Conservation (phyloP, 1,140 invertebrate species). For the Micrasema longulum region DNA sequence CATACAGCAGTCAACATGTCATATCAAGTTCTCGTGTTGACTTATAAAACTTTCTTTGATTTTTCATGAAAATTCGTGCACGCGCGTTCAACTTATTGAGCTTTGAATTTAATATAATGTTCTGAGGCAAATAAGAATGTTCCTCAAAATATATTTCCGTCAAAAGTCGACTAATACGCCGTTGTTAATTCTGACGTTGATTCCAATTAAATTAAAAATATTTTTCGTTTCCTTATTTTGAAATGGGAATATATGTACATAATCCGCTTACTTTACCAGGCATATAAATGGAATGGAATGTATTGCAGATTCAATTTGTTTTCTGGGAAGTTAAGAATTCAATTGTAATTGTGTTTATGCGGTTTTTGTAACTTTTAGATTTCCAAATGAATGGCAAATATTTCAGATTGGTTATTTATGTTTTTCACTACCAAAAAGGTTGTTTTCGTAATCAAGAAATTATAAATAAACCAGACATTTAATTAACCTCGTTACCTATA, state of each 20-base stretch:
- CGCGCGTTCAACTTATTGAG: too few species aligned
- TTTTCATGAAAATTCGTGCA: background rate
- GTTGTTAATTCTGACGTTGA: conserved; percentile 3
- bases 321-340: too few species aligned
- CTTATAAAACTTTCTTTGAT: background rate
- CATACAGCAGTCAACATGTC: conserved; percentile 8
- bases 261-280: conserved; percentile 1
- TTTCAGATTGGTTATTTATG: background rate
- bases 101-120: too few species aligned
- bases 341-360: background rate
- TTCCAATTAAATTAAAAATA: conserved; percentile 5
- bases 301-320: background rate
- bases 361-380: background rate
- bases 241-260: conserved; percentile 4
- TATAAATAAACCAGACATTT: too few species aligned
- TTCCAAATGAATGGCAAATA: background rate
- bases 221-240: conserved; percentile 15
- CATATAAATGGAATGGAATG: too few species aligned
- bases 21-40: background rate
- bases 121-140: background rate
- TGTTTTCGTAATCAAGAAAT: background rate
- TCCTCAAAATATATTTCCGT: background rate
- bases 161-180: background rate
- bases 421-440: conserved; percentile 2
- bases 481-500: too few species aligned